Evolutionary conservation across 2,797 vertebrate genomes (phyloP), one percentile per base, ranked within the genome.

Genomic region (Microctenopoma lineatum): DNA sequence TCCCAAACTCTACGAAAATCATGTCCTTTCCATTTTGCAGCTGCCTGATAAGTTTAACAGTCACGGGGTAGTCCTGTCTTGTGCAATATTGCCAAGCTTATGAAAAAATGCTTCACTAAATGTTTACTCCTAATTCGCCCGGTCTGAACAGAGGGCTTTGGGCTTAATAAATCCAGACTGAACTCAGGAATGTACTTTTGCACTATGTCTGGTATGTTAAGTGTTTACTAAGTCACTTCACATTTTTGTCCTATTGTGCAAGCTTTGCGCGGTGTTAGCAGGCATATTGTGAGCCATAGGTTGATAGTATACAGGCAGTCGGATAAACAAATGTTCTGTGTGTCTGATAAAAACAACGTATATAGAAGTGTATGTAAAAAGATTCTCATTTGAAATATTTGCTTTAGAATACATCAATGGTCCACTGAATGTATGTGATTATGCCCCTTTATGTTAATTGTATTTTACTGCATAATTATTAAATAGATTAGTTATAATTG

Each of bases 11-110:
- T 65, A 72, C 77, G 58, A 70, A 86, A 90, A 80, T 77, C 68
- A 79, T 73, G 60, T 70, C 62, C 75, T 68, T 83, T 88, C 66
- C 66, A 55, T 85, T 84, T 84, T 79, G 73, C 36, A 79, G 77
- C 69, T 58, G 67, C 21, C 52, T 84, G 74, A 83, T 79, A 79
- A 69, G 63, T 82, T 73, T 60, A 77, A 63, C 69, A 59, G 85
- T 75, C 75, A 64, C 36, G 41, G 45, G 53, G 36, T 46, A 27
- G 44, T 68, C 68, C 60, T 18, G 51, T 61, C 61, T 57, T 59
- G 47, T 79, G 66, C 82, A 82, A 80, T 71, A 58, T 66, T 7
- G 21, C 58, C 64, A 42, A 65, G 45, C 34, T 66, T 52, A 69
- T 54, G 48, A 70, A 64, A 46, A 73, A 58, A 48, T 29, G 21